Conservation (phyloP, 2,113 vertebrate genomes). For the Aspidoscelis tigris region DNA sequence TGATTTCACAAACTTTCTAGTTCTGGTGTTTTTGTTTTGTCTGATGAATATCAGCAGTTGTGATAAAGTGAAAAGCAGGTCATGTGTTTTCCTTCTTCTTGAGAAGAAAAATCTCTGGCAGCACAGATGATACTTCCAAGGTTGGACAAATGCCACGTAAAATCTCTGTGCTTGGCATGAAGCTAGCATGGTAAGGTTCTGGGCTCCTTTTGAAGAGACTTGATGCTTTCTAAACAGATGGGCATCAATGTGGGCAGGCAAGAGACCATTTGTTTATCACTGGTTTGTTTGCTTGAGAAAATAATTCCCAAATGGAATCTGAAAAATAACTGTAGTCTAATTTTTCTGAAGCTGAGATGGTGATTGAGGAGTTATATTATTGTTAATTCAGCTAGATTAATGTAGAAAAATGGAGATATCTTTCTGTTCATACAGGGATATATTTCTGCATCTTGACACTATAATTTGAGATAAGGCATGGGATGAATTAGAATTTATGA, state of each 20-base stretch:
- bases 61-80: constrained; percentile 38
- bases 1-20: constrained; percentile 35
- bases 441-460: constrained; percentile 57
- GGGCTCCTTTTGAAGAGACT: constrained; percentile 58
- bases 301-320: constrained; percentile 72
- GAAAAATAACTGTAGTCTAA: constrained; percentile 68
- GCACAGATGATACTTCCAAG: constrained; percentile 46
- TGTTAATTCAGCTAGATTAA: constrained; percentile 72
- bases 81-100: constrained; percentile 46
- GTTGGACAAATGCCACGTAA: constrained; percentile 57
- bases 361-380: constrained; percentile 63
- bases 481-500: constrained; percentile 59
- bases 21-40: constrained; percentile 41
- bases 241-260: constrained; percentile 66
- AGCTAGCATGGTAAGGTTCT: constrained; percentile 46
- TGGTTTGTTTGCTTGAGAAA: constrained; percentile 72
- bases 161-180: constrained; percentile 53
- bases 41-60: constrained; percentile 47
- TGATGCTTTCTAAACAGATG: constrained; percentile 68
- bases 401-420: constrained; percentile 68
- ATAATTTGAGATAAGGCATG: constrained; percentile 58
- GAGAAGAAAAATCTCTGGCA: constrained; percentile 47
- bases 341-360: constrained; percentile 53
- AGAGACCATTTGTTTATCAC: constrained; percentile 77
- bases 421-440: constrained; percentile 60